phyloP scores from a whole-genome alignment of 2,113 vertebrate species.

The Pseudopodoces humilis region DNA sequence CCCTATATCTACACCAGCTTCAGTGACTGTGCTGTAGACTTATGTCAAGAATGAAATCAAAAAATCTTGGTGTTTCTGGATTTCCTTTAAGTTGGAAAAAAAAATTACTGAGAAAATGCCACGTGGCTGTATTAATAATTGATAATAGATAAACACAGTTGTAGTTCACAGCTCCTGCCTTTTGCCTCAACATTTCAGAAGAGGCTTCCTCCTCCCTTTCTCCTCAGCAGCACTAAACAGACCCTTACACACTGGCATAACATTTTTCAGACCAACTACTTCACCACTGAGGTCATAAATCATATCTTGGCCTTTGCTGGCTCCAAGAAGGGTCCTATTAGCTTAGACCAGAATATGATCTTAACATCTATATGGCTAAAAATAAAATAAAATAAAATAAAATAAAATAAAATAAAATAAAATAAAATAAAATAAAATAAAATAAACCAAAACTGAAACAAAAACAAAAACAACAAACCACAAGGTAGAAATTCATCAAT shows the following conservation, averaged over 20 bases:
- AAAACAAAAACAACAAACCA: not conserved
- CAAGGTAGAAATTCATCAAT: not conserved
- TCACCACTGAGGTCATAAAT: not conserved
- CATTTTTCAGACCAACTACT: not conserved
- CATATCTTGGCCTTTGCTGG: not conserved
- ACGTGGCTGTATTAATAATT: not conserved
- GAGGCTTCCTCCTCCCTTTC: not conserved
- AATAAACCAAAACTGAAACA: too few relatives aligned
- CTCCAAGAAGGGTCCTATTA: not conserved
- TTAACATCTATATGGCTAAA: not conserved
- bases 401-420: not conserved
- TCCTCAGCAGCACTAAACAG: not conserved
- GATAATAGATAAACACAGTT: not conserved
- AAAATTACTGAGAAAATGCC: not conserved
- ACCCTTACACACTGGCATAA: not conserved
- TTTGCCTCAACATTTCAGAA: not conserved
- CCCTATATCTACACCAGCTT: not conserved
- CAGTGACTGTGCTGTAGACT: not conserved
- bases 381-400: not conserved
- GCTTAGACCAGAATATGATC: not conserved
- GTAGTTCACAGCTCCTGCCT: not conserved
- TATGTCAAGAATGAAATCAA: not conserved
- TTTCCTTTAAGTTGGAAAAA: not conserved
- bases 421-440: not conserved
- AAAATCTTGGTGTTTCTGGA: not conserved